Base-by-base conservation (phyloP, 2,797 vertebrate species). In the Parambassis ranga region DNA sequence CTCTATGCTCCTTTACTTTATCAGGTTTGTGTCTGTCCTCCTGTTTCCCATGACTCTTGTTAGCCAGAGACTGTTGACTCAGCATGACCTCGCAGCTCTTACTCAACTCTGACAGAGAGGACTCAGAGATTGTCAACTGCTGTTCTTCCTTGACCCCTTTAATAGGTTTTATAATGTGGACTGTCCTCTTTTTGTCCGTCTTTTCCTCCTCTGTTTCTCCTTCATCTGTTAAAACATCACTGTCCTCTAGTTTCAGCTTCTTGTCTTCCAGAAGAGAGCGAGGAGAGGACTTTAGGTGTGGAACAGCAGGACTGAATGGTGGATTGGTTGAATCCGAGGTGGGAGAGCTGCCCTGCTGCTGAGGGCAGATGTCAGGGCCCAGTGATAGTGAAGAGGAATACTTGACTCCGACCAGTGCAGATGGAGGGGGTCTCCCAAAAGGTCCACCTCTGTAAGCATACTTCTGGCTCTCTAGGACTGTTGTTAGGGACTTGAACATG, bases 361-460 rank as follows among this genome's bases (percentile, higher is more conserved):
- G 93, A 48, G 18, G 89, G 79, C 72, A 92, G 73, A 93, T 92
- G 31, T 93, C 92, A 0, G 92, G 92, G 5, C 91, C 92, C 44
- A 93, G 71, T 2, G 93, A 93, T 39, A 94, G 75, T 0, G 94
- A 91, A 1, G 93, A 94, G 5, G 94, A 94, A 58, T 92, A 93
- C 66, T 93, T 94, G 8, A 94, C 87, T 14, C 93, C 93, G 1
- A 89, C 70, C 38, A 91, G 65, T 9, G 93, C 92, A 4, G 91
- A 94, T 4, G 91, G 92, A 26, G 93, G 92, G 3, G 92, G 90
- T 47, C 93, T 87, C 14, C 90, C 91, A 35, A 93, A 95, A n/a
- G 93, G 94, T 31, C 89, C 93, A 5, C 95, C 94, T 22, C 94
- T 86, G 47, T 96, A 95, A 7, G 92, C 91, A 60, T 96, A 95